A percentile compares a stretch with the other conserved stretches of the same genome.
Conservation (phyloP, 2,888 invertebrate species). For the Oligia fasciuncula region DNA sequence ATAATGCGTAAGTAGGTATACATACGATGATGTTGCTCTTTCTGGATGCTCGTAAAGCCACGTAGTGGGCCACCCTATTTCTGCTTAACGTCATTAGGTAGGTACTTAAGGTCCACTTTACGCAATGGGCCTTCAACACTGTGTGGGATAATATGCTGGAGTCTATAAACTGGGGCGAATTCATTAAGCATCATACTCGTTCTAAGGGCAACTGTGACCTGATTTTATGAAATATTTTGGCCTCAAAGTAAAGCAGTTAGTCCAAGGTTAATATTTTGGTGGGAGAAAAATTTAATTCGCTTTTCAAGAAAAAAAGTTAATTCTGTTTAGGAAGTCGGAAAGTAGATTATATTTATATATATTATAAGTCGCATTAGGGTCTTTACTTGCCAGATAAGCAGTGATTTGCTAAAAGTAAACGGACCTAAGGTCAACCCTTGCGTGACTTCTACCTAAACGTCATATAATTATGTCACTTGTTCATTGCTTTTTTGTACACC, state of each 20-base stretch:
- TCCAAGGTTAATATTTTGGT: slow-evolving; percentile 35
- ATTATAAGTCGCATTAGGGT: not conserved
- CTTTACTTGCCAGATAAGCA: slow-evolving; percentile 14
- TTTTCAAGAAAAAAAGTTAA: slow-evolving; percentile 2
- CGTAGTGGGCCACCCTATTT: slow-evolving; percentile 43
- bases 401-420: not conserved
- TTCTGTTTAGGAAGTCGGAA: slow-evolving; percentile 16
- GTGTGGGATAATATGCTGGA: slow-evolving; percentile 39
- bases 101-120: slow-evolving; percentile 49
- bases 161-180: slow-evolving; percentile 37
- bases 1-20: slow-evolving; percentile 4
- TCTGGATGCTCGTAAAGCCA: slow-evolving; percentile 25
- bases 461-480: not conserved
- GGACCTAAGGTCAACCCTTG: not conserved
- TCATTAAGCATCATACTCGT: slow-evolving; percentile 49
- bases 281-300: slow-evolving; percentile 13
- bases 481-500: not conserved
- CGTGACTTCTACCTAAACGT: not conserved
- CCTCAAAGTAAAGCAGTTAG: slow-evolving; percentile 16
- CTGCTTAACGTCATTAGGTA: slow-evolving; percentile 49
- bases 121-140: slow-evolving; percentile 35
- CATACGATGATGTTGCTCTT: slow-evolving; percentile 7
- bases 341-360: slow-evolving; percentile 11
- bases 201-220: slow-evolving; percentile 43
- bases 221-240: slow-evolving; percentile 25